Percentiles rank a stretch among this genome's conserved stretches.
These are phyloP conservation scores for Sparidentex hasta DNA, from an alignment of 2,797 vertebrate species.

Conservation along the genomic window DNA sequence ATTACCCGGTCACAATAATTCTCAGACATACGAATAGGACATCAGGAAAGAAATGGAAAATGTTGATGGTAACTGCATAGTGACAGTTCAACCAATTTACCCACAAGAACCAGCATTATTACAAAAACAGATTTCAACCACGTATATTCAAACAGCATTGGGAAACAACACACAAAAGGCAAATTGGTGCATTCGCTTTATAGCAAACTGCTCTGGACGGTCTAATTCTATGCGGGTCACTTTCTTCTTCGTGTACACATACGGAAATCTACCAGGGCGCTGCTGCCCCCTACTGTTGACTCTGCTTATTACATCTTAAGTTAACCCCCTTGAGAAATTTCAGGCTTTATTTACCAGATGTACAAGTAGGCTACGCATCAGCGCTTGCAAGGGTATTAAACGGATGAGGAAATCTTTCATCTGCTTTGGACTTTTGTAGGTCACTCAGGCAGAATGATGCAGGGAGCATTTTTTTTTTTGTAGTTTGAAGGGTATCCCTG, in stretches of 20 bases:
- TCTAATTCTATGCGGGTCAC: constrained; percentile 37
- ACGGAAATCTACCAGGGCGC: background rate
- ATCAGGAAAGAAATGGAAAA: background rate
- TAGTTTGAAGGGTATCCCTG: constrained; percentile 3
- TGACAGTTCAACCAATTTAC: background rate
- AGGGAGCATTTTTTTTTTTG: background rate
- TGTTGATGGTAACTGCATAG: background rate
- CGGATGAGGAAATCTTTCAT: constrained; percentile 27
- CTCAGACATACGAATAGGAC: background rate
- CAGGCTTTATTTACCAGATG: constrained; percentile 22
- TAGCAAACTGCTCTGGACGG: constrained; percentile 35
- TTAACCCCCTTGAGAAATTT: background rate
- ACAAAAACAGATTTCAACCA: background rate
- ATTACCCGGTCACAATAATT: background rate
- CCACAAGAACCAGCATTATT: background rate
- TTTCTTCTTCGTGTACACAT: constrained; percentile 48
- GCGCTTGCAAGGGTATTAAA: constrained; percentile 2
- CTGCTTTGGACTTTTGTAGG: constrained; percentile 11
- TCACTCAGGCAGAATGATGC: background rate
- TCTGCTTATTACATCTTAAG: background rate
- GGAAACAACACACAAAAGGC: background rate
- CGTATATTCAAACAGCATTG: fast-evolving
- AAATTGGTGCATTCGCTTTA: fast-evolving
- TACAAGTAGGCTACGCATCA: background rate
- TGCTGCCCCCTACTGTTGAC: constrained; percentile 27